Evolutionary conservation across 1,140 invertebrate species (phyloP), one percentile per base, ranked within the genome.

Genomic region (Drosophila burlai): DNA sequence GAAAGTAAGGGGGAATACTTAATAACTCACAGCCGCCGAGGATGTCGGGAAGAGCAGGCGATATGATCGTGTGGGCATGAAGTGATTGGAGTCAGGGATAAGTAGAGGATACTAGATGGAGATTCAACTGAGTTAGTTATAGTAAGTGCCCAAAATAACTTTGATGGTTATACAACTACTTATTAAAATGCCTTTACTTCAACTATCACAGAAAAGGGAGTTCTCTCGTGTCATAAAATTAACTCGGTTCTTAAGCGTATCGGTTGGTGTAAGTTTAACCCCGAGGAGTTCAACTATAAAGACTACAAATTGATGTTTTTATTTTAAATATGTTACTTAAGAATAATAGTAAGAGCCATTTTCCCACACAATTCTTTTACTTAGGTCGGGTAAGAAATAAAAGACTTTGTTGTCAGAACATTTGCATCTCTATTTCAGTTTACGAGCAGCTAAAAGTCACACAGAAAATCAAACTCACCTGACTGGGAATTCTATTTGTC

Each of bases 371-470:
- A 4, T 65, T n/a, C 7, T 42, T 60, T 15, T 8, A 2, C 15
- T 5, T 8, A 15, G 2, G 8, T 59, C 21, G 21, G 16, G n/a
- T n/a, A n/a, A 21, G 34, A n/a, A 24, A 15, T 15, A 6, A 36
- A 65, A 26, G 29, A 45, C 47, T 40, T 59, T 29, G 54, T 54
- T 60, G 47, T 76, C 38, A 49, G 60, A 71, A 66, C n/a, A 65
- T 52, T 73, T 59, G 49, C 26, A 57, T 24, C 58, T 40, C 34
- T 36, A 21, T 46, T 26, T n/a, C 10, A 6, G 11, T 78, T 82
- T 78, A 82, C 59, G 62, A 78, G 68, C 49, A 74, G 60, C 67
- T 73, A 78, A 78, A 80, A 74, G 50, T 80, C 76, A 64, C 73
- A 81, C 52, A 16, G 31, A 60, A 43, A 47, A 38, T 43, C 45